These are phyloP conservation scores for Pan troglodytes DNA, from an alignment of 2,113 vertebrate genomes.

Conservation along the genomic window NHGRI_mPanTro3-v2.1_pri NC_072403.2:23792501-23793000, in stretches of 20 bases:
- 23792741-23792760: not conserved
- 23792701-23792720: not conserved
- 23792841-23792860: not conserved
- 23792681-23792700: not conserved
- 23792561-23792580: not conserved
- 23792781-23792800: not conserved
- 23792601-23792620: not conserved
- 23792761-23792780: not conserved
- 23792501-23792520: not conserved
- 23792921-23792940: no score
- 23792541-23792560: not conserved
- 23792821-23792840: not conserved
- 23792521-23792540: slow-evolving; percentile 19
- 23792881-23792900: no score
- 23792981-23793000: no score
- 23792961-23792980: no score
- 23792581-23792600: not conserved
- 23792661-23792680: not conserved
- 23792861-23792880: not conserved
- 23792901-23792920: no score
- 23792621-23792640: not conserved
- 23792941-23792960: no score
- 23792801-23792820: not conserved
- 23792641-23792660: not conserved
- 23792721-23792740: not conserved